Percentiles rank a stretch among this genome's conserved stretches.
These are phyloP conservation scores for Gymnoscopelus microlampas DNA, from an alignment of 2,797 vertebrate genomes.

Conservation along the genomic window DNA sequence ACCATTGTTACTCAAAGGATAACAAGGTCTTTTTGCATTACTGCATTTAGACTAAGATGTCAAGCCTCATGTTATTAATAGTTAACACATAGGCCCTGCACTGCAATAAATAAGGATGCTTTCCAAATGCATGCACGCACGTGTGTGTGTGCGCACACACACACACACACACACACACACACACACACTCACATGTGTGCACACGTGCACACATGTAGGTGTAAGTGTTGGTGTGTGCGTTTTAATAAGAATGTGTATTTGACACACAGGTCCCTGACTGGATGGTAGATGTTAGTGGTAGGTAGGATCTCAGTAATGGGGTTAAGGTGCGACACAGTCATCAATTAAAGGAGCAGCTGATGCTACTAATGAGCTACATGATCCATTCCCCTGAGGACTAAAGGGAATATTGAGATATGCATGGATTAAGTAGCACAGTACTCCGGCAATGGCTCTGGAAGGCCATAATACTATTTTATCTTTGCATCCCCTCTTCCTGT, in stretches of 20 bases:
- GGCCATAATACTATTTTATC: not conserved
- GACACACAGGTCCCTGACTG: conserved; percentile 37
- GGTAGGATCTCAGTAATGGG: conserved; percentile 60
- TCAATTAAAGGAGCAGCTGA: conserved; percentile 74
- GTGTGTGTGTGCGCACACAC: conserved; percentile 1
- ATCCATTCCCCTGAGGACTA: conserved; percentile 60
- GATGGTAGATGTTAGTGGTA: conserved; percentile 51
- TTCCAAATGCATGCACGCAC: conserved; percentile 5
- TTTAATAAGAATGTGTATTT: conserved; percentile 26
- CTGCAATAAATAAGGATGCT: conserved; percentile 37
- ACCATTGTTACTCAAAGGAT: conserved; percentile 35
- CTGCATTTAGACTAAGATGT: conserved; percentile 40
- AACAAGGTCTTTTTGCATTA: conserved; percentile 29
- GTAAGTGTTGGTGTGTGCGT: conserved; percentile 1
- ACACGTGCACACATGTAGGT: not conserved
- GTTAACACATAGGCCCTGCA: conserved; percentile 3
- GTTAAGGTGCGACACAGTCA: conserved; percentile 73
- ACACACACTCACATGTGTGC: not conserved
- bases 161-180: conserved; percentile 7
- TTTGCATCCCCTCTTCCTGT: too few relatives aligned
- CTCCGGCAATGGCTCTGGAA: conserved; percentile 32
- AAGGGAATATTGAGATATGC: conserved; percentile 28
- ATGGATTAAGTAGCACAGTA: conserved; percentile 35
- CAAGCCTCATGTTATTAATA: conserved; percentile 27
- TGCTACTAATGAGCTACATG: conserved; percentile 74